Percentiles rank a stretch among this genome's conserved stretches.
Evolutionary conservation across 2,888 invertebrate genomes (phyloP).

Genomic region (Sisyra terminalis): DNA sequence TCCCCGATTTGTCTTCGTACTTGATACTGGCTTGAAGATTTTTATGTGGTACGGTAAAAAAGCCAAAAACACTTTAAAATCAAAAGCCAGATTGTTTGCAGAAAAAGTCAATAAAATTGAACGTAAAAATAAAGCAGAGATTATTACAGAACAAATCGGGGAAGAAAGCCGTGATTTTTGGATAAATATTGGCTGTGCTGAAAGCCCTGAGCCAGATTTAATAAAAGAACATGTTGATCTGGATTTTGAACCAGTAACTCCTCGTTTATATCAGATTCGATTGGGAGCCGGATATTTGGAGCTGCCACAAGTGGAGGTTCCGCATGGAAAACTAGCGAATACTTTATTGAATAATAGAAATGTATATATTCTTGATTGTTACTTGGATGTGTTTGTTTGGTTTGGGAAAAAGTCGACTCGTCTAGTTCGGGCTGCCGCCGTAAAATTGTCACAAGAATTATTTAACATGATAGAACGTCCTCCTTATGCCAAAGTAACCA

Average conservation of each 20-base stretch:
- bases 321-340: conserved; percentile 59
- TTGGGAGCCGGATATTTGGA: conserved; percentile 98
- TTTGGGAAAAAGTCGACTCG: conserved; percentile 96
- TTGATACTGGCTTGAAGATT: conserved; percentile 74
- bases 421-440: conserved; percentile 85
- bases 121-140: conserved; percentile 85
- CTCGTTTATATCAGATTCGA: conserved; percentile 84
- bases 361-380: conserved; percentile 93
- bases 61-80: conserved; percentile 76
- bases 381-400: conserved; percentile 91
- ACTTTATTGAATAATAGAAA: conserved; percentile 72
- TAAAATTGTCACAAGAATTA: conserved; percentile 91
- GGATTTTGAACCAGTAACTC: conserved; percentile 43
- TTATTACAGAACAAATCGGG: conserved; percentile 67
- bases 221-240: conserved; percentile 54
- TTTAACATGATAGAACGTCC: conserved; percentile 89
- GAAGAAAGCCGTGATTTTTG: conserved; percentile 78
- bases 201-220: conserved; percentile 30
- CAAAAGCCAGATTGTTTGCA: conserved; percentile 77
- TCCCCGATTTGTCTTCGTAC: conserved; percentile 77
- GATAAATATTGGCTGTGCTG: conserved; percentile 45
- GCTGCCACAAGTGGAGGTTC: conserved; percentile 78
- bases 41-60: conserved; percentile 84
- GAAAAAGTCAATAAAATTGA: conserved; percentile 99
- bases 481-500: conserved; percentile 69